Conservation (phyloP, 2,113 vertebrate species). For the Apodemus speciosus region DNA sequence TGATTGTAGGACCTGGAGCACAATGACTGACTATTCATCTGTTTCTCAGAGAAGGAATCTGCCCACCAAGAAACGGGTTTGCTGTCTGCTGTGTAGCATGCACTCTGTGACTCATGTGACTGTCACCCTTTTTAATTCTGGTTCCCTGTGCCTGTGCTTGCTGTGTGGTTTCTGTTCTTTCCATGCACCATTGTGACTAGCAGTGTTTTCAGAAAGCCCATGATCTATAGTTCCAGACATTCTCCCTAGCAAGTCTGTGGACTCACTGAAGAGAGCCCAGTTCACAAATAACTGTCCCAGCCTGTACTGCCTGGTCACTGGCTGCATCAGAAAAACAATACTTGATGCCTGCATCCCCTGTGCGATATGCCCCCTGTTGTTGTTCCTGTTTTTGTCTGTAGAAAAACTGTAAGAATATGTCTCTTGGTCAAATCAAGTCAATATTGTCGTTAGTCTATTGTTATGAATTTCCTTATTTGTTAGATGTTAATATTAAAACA, state of each 20-base stretch:
- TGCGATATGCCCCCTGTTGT: slow-evolving; percentile 55
- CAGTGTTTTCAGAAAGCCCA: background rate
- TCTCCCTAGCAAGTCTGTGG: background rate
- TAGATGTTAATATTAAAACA: background rate
- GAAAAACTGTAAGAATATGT: slow-evolving; percentile 76
- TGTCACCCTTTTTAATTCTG: slow-evolving; percentile 1
- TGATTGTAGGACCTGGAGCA: slow-evolving; percentile 85
- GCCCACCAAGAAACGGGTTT: slow-evolving; percentile 83
- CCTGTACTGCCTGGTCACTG: background rate
- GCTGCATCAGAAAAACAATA: slow-evolving; percentile 84
- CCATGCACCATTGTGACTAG: slow-evolving; percentile 77
- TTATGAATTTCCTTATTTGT: background rate
- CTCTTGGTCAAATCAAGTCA: background rate
- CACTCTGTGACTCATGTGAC: slow-evolving; percentile 50
- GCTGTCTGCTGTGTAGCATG: slow-evolving; percentile 83
- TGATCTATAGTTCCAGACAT: background rate
- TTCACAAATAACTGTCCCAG: background rate
- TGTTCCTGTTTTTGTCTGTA: background rate
- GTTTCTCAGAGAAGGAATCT: slow-evolving; percentile 81
- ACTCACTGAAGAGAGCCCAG: background rate
- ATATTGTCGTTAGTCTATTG: background rate
- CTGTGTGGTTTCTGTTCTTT: slow-evolving; percentile 73
- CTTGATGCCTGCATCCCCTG: slow-evolving; percentile 61
- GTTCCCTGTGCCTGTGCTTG: slow-evolving; percentile 68
- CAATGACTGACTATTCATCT: slow-evolving; percentile 79